phyloP scores from a whole-genome alignment of 2,797 vertebrate species.

The Xenops minutus region DNA sequence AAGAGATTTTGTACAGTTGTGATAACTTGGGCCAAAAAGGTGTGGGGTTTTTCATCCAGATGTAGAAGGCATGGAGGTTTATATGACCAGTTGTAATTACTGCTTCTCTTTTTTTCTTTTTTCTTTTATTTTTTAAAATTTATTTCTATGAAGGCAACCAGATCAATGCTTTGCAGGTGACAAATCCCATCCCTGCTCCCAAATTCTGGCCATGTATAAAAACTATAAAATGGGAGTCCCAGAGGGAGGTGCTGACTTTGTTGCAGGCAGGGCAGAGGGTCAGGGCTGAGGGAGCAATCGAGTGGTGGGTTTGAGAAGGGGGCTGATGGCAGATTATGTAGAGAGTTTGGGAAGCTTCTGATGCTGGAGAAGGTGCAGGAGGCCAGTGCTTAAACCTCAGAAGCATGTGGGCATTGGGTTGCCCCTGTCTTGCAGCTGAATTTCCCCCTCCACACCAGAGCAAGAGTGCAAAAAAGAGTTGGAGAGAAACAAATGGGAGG shows the following conservation, averaged over 20 bases:
- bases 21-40: neutral
- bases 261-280: neutral
- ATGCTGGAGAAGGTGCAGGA: neutral
- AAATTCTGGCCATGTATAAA: neutral
- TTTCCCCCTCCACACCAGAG: neutral
- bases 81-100: neutral
- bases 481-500: neutral
- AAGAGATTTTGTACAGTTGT: neutral
- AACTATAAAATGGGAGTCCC: neutral
- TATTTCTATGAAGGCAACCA: neutral
- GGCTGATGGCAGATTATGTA: neutral
- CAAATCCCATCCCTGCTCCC: neutral
- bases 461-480: neutral
- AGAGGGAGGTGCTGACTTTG: neutral
- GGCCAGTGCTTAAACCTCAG: neutral
- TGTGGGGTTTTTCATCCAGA: fast-evolving
- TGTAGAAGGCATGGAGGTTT: neutral
- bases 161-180: neutral
- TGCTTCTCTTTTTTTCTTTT: neutral
- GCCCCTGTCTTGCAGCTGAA: neutral
- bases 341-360: neutral
- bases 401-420: neutral
- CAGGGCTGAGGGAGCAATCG: neutral
- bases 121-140: too few relatives aligned
- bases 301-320: neutral